A percentile compares a stretch with the other conserved stretches of the same genome.
Evolutionary conservation across 2,888 invertebrate genomes (phyloP).

Genomic region (Exocentrus adspersus): DNA sequence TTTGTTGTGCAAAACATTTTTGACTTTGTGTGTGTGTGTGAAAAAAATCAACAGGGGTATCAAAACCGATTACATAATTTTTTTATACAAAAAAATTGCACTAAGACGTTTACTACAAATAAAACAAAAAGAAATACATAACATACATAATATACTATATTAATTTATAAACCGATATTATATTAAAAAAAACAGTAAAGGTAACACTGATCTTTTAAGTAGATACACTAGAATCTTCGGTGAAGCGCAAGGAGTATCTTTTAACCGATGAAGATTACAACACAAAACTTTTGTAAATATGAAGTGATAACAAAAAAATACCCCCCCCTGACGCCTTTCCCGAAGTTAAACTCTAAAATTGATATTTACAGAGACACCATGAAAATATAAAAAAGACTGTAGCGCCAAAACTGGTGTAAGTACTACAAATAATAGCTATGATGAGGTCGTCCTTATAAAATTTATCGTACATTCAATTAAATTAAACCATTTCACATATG

Average conservation of each 20-base stretch:
- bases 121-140: constrained; percentile 8
- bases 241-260: constrained; percentile 2
- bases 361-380: constrained; percentile 26
- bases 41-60: constrained; percentile 13
- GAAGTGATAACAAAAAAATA: not conserved
- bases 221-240: constrained; percentile 6
- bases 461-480: constrained; percentile 21
- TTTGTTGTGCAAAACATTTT: constrained; percentile 20
- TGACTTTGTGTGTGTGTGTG: constrained; percentile 5
- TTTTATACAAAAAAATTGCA: constrained; percentile 24
- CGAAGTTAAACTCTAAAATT: not conserved
- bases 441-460: constrained; percentile 37
- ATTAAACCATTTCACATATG: constrained; percentile 24
- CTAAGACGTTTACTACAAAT: constrained; percentile 22
- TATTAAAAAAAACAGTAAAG: constrained; percentile 9
- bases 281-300: not conserved
- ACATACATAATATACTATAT: constrained; percentile 7
- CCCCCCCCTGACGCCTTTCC: not conserved
- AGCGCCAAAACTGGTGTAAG: constrained; percentile 35
- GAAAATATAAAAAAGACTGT: constrained; percentile 34
- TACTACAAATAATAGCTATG: constrained; percentile 34
- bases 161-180: constrained; percentile 5
- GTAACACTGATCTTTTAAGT: constrained; percentile 5
- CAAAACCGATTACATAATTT: constrained; percentile 7
- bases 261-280: not conserved